Percentiles rank a stretch among this genome's conserved stretches.
These are phyloP conservation scores for Noctua fimbriata DNA, from an alignment of 2,888 invertebrate genomes.

Conservation along the genomic window DNA sequence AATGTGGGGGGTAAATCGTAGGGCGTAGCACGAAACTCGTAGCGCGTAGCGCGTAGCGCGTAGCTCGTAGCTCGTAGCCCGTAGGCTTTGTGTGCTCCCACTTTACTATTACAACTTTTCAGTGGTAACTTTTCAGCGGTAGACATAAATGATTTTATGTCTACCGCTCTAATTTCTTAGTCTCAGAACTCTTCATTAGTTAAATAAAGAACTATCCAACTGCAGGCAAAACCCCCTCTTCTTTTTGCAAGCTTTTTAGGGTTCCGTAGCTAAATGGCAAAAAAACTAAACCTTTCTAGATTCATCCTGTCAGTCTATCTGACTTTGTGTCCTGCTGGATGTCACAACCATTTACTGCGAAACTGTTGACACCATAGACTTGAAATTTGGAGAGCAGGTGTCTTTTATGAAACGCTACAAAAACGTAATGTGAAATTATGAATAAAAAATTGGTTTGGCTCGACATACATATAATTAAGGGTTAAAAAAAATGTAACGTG, in stretches of 20 bases:
- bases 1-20: constrained; percentile 51
- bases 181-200: neutral
- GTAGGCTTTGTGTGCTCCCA: neutral
- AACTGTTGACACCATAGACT: no score
- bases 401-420: no score
- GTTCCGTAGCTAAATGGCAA: neutral
- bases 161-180: neutral
- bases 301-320: no score
- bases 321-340: no score
- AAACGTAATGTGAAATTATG: neutral
- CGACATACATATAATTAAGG: no score
- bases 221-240: neutral
- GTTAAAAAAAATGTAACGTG: no score
- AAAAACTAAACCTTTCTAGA: neutral
- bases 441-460: no score
- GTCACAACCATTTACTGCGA: no score
- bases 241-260: neutral
- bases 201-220: neutral
- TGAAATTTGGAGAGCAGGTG: no score
- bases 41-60: constrained; percentile 5
- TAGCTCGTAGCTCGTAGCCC: constrained; percentile 2
- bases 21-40: neutral
- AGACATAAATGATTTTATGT: no score
- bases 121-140: neutral
- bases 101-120: neutral